Percentiles rank a stretch among this genome's conserved stretches.
Evolutionary conservation across 1,140 invertebrate genomes (phyloP).

Genomic region (Drosophila seguyi): DNA sequence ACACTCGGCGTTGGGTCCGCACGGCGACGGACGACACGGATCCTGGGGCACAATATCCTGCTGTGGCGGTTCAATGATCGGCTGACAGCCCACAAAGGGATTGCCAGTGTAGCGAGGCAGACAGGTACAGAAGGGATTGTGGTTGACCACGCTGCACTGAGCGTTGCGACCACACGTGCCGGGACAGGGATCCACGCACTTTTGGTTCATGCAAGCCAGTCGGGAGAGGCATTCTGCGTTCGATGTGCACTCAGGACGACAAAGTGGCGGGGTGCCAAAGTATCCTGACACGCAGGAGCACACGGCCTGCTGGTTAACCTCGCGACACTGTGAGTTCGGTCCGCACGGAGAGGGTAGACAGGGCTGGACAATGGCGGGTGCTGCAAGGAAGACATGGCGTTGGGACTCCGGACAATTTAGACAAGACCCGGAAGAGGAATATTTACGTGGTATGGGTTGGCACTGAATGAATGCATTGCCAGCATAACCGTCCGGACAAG

Average conservation of each 20-base stretch:
- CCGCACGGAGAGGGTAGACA: slow-evolving; percentile 92
- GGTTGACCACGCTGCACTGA: slow-evolving; percentile 90
- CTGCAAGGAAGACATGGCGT: slow-evolving; percentile 86
- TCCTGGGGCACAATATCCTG: slow-evolving; percentile 88
- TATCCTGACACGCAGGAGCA: slow-evolving; percentile 87
- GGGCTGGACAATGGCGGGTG: slow-evolving; percentile 86
- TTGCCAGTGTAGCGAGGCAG: slow-evolving; percentile 90
- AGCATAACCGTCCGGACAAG: slow-evolving; percentile 89
- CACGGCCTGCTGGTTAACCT: slow-evolving; percentile 86
- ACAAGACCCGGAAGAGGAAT: slow-evolving; percentile 25
- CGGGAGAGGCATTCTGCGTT: slow-evolving; percentile 88
- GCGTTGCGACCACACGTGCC: slow-evolving; percentile 90
- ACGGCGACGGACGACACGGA: slow-evolving; percentile 90
- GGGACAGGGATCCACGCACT: slow-evolving; percentile 90
- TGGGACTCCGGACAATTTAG: background rate
- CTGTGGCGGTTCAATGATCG: slow-evolving; percentile 90
- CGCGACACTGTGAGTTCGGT: slow-evolving; percentile 90
- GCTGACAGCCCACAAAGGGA: slow-evolving; percentile 87
- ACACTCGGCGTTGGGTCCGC: slow-evolving; percentile 91
- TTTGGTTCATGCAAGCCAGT: slow-evolving; percentile 89
- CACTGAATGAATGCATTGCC: slow-evolving; percentile 89
- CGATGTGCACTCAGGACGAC: slow-evolving; percentile 87
- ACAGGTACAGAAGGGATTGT: slow-evolving; percentile 92
- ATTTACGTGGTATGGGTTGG: slow-evolving; percentile 87
- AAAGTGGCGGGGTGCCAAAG: slow-evolving; percentile 86